A percentile compares a stretch with the other conserved stretches of the same genome.
phyloP scores from a whole-genome alignment of 2,113 vertebrate species.

The Psilopsiagon aurifrons region DNA sequence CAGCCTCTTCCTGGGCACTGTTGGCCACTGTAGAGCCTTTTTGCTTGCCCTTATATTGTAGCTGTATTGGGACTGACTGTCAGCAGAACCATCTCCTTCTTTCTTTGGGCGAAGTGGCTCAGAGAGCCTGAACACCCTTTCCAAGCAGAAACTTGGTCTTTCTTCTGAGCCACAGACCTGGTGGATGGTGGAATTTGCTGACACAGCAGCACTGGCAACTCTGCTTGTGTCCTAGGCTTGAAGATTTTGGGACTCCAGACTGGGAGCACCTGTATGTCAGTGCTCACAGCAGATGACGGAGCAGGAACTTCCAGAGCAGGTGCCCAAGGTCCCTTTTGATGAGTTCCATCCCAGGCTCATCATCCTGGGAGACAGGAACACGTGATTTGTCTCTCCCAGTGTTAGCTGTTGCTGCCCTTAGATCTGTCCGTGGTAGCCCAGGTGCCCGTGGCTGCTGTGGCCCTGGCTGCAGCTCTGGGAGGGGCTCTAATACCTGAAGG shows the following conservation, averaged over 20 bases:
- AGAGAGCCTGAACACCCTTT: neutral
- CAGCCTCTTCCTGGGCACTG: neutral
- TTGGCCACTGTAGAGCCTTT: neutral
- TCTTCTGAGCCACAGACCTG: neutral
- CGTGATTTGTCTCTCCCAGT: neutral
- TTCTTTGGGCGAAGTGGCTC: neutral
- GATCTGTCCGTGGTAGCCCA: neutral
- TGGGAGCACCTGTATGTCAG: neutral
- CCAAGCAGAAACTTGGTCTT: neutral
- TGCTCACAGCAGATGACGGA: neutral
- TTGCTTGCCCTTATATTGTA: rapidly evolving
- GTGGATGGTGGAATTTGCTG: neutral
- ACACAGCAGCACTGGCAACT: neutral
- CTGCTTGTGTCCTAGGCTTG: neutral
- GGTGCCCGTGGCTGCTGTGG: neutral
- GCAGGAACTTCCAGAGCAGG: neutral
- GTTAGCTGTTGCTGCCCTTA: neutral
- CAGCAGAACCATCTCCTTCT: neutral
- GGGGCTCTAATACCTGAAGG: neutral
- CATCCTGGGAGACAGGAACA: neutral
- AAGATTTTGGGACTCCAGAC: neutral
- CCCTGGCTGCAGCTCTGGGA: neutral
- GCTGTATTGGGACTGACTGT: neutral
- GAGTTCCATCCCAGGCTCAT: neutral
- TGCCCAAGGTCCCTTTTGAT: neutral